These are phyloP conservation scores for Amphiprion percula DNA, from an alignment of 2,113 vertebrate species.

Conservation along the genomic window DNA sequence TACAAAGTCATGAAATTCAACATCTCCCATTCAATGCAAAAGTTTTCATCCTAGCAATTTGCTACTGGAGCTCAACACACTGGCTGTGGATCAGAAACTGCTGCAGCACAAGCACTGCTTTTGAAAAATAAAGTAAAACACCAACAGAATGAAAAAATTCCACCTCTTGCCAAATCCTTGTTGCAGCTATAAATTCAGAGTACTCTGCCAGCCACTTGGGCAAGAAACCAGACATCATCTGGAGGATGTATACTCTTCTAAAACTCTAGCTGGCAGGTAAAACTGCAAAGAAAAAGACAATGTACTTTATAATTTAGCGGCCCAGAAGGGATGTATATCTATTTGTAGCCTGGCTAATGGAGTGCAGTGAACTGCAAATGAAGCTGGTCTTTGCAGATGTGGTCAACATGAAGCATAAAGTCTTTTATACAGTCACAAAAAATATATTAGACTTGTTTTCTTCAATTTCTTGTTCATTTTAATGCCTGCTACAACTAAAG, in stretches of 20 bases:
- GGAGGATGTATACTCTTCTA: not conserved
- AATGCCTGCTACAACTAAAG: too few species aligned
- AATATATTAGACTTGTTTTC: too few species aligned
- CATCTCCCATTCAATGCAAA: not conserved
- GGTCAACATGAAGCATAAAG: too few species aligned
- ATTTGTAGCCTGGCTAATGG: too few species aligned
- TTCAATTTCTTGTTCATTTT: too few species aligned
- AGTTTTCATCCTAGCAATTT: not conserved
- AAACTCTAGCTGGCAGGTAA: slow-evolving; percentile 1
- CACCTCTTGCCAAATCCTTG: slow-evolving; percentile 2
- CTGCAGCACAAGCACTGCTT: slow-evolving; percentile 5
- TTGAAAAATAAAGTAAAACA: slow-evolving; percentile 9
- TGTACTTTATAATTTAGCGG: not conserved
- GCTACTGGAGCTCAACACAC: not conserved
- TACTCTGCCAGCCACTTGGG: slow-evolving; percentile 19
- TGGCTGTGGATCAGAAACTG: not conserved
- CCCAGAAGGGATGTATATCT: not conserved
- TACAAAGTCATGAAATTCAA: too few species aligned
- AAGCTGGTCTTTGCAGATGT: too few species aligned
- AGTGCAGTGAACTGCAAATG: too few species aligned
- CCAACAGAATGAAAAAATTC: not conserved
- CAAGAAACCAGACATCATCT: slow-evolving; percentile 16
- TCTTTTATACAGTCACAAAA: too few species aligned
- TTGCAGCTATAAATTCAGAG: slow-evolving; percentile 12
- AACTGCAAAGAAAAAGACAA: not conserved